phyloP scores from a whole-genome alignment of 2,113 vertebrate genomes.

The Nycticryphes semicollaris region DNA sequence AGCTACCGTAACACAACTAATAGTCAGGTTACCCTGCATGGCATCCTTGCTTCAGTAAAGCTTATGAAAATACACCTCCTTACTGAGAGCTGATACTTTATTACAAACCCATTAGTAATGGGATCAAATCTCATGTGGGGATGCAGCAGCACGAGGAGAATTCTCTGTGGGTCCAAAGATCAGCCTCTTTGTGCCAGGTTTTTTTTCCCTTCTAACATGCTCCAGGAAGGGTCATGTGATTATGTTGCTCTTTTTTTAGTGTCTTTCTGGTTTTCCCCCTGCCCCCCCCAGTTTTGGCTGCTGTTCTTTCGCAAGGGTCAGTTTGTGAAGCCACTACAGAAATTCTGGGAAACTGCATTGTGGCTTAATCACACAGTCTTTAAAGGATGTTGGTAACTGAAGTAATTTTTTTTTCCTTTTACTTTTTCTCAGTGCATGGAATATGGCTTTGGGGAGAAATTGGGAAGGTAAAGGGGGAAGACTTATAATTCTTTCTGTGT shows the following conservation, averaged over 20 bases:
- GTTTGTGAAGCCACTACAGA: background rate
- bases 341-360: background rate
- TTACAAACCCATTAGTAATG: background rate
- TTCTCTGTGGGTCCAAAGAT: background rate
- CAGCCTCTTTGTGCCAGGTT: background rate
- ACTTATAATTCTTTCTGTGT: background rate
- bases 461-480: background rate
- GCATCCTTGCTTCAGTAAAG: background rate
- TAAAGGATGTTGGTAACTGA: background rate
- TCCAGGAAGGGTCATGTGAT: background rate
- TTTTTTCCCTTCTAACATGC: background rate
- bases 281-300: background rate
- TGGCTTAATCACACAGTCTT: background rate
- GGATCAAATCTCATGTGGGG: background rate
- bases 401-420: background rate
- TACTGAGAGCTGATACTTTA: background rate
- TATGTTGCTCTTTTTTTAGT: background rate
- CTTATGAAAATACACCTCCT: background rate
- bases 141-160: accelerated
- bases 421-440: background rate
- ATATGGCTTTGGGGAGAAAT: background rate
- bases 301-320: background rate
- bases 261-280: too few relatives aligned
- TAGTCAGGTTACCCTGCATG: background rate
- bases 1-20: background rate